Conservation (phyloP, 1,140 invertebrate genomes). For the Diorhabda elongata region DNA sequence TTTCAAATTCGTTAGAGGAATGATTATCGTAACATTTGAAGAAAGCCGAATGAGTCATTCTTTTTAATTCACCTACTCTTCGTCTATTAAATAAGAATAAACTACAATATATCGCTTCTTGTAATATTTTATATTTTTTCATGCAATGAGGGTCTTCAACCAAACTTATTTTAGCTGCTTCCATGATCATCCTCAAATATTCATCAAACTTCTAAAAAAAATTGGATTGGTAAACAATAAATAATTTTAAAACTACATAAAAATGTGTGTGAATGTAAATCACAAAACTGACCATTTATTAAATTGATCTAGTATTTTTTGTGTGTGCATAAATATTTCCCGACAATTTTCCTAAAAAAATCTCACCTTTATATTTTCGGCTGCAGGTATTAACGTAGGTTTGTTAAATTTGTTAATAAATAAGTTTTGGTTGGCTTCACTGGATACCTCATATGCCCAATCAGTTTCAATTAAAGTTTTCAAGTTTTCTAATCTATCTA, state of each 20-base stretch:
- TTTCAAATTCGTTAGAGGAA: slow-evolving; percentile 27
- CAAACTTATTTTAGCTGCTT: too few relatives aligned
- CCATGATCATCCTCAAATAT: too few relatives aligned
- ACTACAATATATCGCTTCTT: slow-evolving; percentile 22
- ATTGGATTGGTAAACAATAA: too few relatives aligned
- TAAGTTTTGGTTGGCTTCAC: slow-evolving; percentile 30
- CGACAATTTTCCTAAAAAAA: too few relatives aligned
- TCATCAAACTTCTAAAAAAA: too few relatives aligned
- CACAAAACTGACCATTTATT: too few relatives aligned
- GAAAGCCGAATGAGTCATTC: slow-evolving; percentile 20
- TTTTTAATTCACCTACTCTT: slow-evolving; percentile 25
- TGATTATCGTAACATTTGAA: slow-evolving; percentile 8
- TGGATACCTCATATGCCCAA: slow-evolving; percentile 43
- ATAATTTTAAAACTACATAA: too few relatives aligned
- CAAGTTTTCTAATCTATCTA: slow-evolving; percentile 23
- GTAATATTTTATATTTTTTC: slow-evolving; percentile 7
- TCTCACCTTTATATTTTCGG: slow-evolving; percentile 22
- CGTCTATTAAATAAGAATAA: slow-evolving; percentile 26
- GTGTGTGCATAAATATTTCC: too few relatives aligned
- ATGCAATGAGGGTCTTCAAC: too few relatives aligned
- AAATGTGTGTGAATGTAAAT: too few relatives aligned
- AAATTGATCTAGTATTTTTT: too few relatives aligned
- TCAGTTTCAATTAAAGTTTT: slow-evolving; percentile 38
- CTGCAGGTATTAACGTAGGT: slow-evolving; percentile 29
- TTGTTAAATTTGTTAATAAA: slow-evolving; percentile 32